These are phyloP conservation scores for Allolobophora icterica DNA, from an alignment of 2,888 invertebrate species.

Conservation along the genomic window DNA sequence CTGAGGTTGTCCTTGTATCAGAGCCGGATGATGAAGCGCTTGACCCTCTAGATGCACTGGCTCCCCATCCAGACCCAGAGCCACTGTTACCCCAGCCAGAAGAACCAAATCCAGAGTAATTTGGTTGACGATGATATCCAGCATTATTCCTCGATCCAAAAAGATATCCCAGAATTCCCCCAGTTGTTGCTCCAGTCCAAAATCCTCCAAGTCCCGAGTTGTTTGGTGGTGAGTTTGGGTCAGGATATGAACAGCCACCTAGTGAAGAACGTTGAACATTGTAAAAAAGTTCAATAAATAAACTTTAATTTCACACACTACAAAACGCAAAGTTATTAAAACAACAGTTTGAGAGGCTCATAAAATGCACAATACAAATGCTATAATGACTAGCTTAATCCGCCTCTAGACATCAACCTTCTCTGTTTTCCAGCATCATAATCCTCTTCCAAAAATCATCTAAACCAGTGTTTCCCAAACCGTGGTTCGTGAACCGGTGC, in stretches of 20 bases:
- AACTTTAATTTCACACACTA: background rate
- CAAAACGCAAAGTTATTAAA: background rate
- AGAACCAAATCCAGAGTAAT: background rate
- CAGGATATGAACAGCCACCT: background rate
- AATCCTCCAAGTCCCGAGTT: slow-evolving; percentile 48
- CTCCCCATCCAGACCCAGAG: background rate
- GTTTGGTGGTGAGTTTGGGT: background rate
- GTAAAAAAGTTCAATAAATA: background rate
- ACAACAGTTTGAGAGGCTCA: no score
- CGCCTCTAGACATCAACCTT: no score
- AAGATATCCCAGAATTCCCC: slow-evolving; percentile 50
- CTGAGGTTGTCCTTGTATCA: background rate
- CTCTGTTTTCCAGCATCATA: no score
- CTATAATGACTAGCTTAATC: no score
- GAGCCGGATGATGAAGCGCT: background rate
- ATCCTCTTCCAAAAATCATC: no score
- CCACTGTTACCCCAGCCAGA: slow-evolving; percentile 19
- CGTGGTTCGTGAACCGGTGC: no score
- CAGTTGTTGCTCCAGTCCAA: slow-evolving; percentile 50
- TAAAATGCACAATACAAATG: no score
- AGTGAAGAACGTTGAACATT: background rate
- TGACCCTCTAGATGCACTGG: background rate
- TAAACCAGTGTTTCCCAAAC: no score
- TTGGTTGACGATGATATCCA: background rate
- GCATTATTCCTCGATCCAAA: slow-evolving; percentile 45